These are phyloP conservation scores for Heteromyza rotundicornis DNA, from an alignment of 2,888 invertebrate species.

Conservation along the genomic window DNA sequence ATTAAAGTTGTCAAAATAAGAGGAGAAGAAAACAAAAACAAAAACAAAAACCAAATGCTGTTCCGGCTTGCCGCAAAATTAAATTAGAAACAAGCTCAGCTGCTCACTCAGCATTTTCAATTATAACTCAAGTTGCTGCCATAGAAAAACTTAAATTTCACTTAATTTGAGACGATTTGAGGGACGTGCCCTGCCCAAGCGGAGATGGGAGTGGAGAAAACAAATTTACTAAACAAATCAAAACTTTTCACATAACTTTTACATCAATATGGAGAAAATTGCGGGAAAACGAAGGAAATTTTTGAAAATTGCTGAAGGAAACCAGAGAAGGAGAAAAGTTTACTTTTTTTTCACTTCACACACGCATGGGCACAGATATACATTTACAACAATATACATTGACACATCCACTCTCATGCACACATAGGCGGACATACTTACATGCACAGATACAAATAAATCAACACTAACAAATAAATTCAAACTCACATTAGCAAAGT, in stretches of 20 bases:
- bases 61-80: too few relatives aligned
- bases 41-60: too few relatives aligned
- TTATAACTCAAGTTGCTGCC: slow-evolving; percentile 15
- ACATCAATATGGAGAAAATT: slow-evolving; percentile 36
- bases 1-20: background rate
- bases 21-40: too few relatives aligned
- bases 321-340: background rate
- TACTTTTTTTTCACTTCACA: background rate
- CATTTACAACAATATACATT: background rate
- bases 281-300: background rate
- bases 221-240: slow-evolving; percentile 52
- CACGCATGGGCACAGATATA: background rate
- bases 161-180: slow-evolving; percentile 9
- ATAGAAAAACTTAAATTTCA: slow-evolving; percentile 15
- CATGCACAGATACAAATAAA: background rate
- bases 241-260: slow-evolving; percentile 53
- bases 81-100: slow-evolving; percentile 50
- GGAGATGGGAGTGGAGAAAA: slow-evolving; percentile 23
- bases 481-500: slow-evolving; percentile 5
- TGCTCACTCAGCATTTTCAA: slow-evolving; percentile 33
- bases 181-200: background rate
- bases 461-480: slow-evolving; percentile 3
- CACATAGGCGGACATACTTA: background rate
- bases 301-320: background rate
- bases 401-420: background rate